Evolutionary conservation across 2,888 invertebrate genomes (phyloP).

Genomic region (Ormyrus rosae): DNA sequence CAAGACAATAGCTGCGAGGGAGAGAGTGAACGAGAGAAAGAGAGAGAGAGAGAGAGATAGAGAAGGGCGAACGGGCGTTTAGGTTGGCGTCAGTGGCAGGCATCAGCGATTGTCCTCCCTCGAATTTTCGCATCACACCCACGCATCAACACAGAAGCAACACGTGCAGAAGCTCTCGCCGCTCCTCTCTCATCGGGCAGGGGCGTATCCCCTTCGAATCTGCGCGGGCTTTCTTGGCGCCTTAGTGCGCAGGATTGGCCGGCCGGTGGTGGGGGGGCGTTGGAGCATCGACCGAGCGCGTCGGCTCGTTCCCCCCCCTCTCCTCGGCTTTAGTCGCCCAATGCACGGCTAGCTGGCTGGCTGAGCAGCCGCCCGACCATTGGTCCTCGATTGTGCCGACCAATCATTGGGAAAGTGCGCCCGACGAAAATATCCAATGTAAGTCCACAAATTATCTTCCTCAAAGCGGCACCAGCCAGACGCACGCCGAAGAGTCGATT

Average conservation of each 20-base stretch:
- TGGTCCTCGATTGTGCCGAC: slow-evolving; percentile 89
- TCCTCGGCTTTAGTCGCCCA: slow-evolving; percentile 80
- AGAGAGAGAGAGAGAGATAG: too few relatives aligned
- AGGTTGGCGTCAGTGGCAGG: too few relatives aligned
- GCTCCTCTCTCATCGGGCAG: too few relatives aligned
- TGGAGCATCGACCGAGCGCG: slow-evolving; percentile 39
- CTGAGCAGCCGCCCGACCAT: slow-evolving; percentile 84
- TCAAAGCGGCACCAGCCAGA: slow-evolving; percentile 73
- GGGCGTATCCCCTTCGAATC: background rate
- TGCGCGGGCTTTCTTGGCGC: slow-evolving; percentile 36
- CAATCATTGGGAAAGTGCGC: slow-evolving; percentile 93
- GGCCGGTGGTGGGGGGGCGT: slow-evolving; percentile 25
- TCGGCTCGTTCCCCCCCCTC: slow-evolving; percentile 65
- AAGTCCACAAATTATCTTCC: slow-evolving; percentile 82
- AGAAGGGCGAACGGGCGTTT: too few relatives aligned
- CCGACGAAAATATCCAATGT: slow-evolving; percentile 84
- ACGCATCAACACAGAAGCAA: too few relatives aligned
- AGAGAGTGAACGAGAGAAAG: too few relatives aligned
- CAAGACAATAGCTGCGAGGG: too few relatives aligned
- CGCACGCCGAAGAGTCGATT: too few relatives aligned
- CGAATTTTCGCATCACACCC: too few relatives aligned
- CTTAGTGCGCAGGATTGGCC: slow-evolving; percentile 33
- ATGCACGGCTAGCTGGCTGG: slow-evolving; percentile 83
- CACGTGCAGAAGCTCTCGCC: too few relatives aligned
- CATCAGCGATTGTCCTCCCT: too few relatives aligned